Conservation (phyloP, 2,113 vertebrate genomes). For the Sceloporus undulatus region DNA sequence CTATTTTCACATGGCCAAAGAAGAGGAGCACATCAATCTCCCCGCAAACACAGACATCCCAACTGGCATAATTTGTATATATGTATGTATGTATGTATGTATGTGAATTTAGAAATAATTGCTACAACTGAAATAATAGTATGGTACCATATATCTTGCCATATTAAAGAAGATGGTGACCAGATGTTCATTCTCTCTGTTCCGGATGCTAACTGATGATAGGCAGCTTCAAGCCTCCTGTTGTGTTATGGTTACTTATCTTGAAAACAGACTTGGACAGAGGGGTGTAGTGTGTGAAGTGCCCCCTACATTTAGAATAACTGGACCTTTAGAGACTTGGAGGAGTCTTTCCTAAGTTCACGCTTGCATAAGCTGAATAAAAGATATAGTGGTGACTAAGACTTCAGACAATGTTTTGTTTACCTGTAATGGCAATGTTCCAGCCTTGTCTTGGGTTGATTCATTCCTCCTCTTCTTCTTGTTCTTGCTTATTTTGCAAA, state of each 20-base stretch:
- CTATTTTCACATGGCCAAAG: background rate
- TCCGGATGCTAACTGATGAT: background rate
- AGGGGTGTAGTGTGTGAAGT: too few species aligned
- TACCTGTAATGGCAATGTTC: background rate
- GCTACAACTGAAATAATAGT: background rate
- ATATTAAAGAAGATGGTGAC: background rate
- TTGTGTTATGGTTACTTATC: background rate
- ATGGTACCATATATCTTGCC: background rate
- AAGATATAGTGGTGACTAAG: background rate
- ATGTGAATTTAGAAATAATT: background rate
- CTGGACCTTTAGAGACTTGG: background rate
- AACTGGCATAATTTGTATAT: too few species aligned
- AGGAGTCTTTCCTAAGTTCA: background rate
- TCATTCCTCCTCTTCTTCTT: background rate
- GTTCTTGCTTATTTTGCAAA: background rate
- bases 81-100: background rate
- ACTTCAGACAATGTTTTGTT: background rate
- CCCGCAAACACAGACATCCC: too few species aligned
- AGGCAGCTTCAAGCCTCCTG: background rate
- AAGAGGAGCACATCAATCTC: background rate
- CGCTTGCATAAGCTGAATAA: background rate
- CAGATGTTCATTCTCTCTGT: background rate
- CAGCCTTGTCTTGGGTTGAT: too few species aligned
- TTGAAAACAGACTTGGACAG: background rate
- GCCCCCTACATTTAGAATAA: background rate